These are phyloP conservation scores for Petroica traversi DNA, from an alignment of 2,113 vertebrate genomes.

Conservation along the genomic window DNA sequence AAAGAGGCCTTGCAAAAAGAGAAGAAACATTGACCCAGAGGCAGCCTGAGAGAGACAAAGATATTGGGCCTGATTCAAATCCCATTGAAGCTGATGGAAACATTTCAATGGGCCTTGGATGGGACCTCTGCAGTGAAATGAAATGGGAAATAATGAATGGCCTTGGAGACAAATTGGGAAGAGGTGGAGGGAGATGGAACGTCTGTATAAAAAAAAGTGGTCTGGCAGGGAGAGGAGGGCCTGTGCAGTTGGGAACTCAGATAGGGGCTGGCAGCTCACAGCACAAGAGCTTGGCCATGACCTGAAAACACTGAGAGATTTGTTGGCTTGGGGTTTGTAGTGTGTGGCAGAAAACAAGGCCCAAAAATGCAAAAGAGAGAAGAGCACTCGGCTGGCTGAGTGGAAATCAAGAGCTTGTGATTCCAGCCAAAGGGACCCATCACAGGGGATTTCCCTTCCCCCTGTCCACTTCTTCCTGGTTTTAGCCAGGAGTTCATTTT, in stretches of 20 bases:
- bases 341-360: neutral
- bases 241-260: neutral
- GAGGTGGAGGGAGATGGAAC: neutral
- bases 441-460: neutral
- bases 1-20: neutral
- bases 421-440: neutral
- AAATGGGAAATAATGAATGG: neutral
- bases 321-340: neutral
- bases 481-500: neutral
- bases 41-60: neutral
- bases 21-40: neutral
- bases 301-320: neutral
- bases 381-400: neutral
- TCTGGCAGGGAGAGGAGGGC: slow-evolving; percentile 17
- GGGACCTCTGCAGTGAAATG: neutral
- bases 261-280: neutral
- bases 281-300: neutral
- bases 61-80: neutral
- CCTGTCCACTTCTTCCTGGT: neutral
- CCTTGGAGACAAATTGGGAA: neutral
- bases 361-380: neutral
- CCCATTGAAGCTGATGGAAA: neutral
- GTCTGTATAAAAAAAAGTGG: neutral
- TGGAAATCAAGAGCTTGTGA: neutral
- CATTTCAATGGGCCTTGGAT: slow-evolving; percentile 32